Evolutionary conservation across 2,888 invertebrate species (phyloP).

Genomic region (Stenodera caucasica): DNA sequence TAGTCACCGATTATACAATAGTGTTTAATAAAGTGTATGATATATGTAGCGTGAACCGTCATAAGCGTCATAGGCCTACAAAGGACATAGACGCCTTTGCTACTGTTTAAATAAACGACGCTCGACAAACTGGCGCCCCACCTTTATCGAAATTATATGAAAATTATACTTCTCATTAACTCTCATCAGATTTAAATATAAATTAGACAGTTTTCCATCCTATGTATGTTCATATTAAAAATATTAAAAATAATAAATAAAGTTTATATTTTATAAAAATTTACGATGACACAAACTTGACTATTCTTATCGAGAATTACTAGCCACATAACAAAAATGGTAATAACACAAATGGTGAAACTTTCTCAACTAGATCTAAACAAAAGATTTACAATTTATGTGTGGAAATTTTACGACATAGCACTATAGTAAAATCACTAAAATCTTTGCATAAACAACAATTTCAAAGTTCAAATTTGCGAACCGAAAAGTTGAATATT

Average conservation of each 20-base stretch:
- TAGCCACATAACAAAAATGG: neutral
- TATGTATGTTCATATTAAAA: neutral
- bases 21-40: slow-evolving; percentile 38
- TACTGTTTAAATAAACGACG: slow-evolving; percentile 29
- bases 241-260: neutral
- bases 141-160: slow-evolving; percentile 32
- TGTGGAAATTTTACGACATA: neutral
- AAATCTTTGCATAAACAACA: neutral
- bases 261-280: neutral
- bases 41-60: slow-evolving; percentile 37
- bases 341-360: neutral
- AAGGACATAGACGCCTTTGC: slow-evolving; percentile 25
- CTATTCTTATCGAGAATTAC: neutral
- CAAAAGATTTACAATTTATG: slow-evolving; percentile 3
- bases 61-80: slow-evolving; percentile 24
- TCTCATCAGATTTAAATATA: slow-evolving; percentile 28
- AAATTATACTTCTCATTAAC: slow-evolving; percentile 35
- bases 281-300: neutral
- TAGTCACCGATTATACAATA: slow-evolving; percentile 35
- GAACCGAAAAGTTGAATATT: neutral
- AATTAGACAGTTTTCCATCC: no score
- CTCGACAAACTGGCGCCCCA: slow-evolving; percentile 33
- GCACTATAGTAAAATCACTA: neutral
- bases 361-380: neutral
- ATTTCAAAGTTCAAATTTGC: neutral